Base-by-base conservation (phyloP, 2,113 vertebrate species). In the Festucalex cinctus region DNA sequence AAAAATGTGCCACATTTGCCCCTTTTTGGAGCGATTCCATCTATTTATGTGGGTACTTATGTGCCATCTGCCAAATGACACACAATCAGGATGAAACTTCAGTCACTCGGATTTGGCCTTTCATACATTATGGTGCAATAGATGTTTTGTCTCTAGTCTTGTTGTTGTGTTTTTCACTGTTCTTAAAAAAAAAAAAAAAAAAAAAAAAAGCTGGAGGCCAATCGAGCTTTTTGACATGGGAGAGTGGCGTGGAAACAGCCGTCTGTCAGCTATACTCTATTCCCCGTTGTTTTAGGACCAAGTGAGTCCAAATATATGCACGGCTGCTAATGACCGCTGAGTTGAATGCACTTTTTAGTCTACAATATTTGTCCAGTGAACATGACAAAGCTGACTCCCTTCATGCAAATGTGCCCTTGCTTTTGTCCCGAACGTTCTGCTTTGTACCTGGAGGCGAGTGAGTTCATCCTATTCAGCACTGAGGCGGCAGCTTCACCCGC, bases 271-370 rank as follows among this genome's bases (percentile, higher is more conserved):
- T 84, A 79, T 78, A 82, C 80, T 88, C 88, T 81, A 83, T 85
- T 89, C 90, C 88, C 89, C 92, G 90, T 90, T 92, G 86, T 90
- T 90, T 86, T 84, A 76, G 88, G 85, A 82, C 82, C 85, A 73
- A 74, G 65, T 77, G 39, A 54, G 74, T 85, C 90, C 90, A 91
- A 92, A 54, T 93, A 92, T 92, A 93, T 88, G 84, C 81, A 79
- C 82, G 84, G 83, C 72, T 79, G 73, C 86, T 91, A 84, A 76
- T 26, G 81, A 76, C 88, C 88, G 81, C 86, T 88, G 81, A 83
- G 84, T 86, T 81, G 85, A 78, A 81, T 75, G 65, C 48, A 76
- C 81, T 68, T 83, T 76, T 22, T 68, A 66, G 53, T 75, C 70
- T 83, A 84, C 66, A 59, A 79, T 83, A 77, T 63, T 48, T 79